phyloP scores from a whole-genome alignment of 2,113 vertebrate species.

The Reinhardtius hippoglossoides region DNA sequence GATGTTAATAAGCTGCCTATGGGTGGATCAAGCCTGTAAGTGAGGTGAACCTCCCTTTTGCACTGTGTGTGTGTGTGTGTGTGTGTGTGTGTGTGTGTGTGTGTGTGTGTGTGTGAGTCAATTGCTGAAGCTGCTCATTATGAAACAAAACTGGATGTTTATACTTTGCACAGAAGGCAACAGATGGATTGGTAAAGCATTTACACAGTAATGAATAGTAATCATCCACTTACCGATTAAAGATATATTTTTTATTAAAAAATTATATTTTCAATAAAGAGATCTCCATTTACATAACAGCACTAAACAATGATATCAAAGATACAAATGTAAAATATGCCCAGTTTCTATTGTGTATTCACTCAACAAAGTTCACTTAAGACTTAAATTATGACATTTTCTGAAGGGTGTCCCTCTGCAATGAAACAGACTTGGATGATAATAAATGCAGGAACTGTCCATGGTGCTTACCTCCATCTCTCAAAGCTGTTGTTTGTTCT shows the following conservation, averaged over 20 bases:
- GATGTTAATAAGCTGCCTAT: conserved; percentile 69
- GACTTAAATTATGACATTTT: not conserved
- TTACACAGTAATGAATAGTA: conserved; percentile 25
- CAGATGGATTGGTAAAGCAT: conserved; percentile 43
- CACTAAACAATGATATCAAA: not conserved
- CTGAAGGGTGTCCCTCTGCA: not conserved
- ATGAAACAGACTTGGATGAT: not conserved
- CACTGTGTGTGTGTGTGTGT: not conserved
- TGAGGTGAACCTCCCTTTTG: conserved; percentile 33
- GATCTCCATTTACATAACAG: not conserved
- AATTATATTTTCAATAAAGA: conserved; percentile 34
- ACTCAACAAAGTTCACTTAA: not conserved
- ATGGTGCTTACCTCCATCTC: not conserved
- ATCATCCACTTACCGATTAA: conserved; percentile 33
- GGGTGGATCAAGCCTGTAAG: conserved; percentile 44
- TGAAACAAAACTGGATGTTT: conserved; percentile 14
- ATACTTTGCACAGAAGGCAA: conserved; percentile 28
- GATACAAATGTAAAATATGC: not conserved
- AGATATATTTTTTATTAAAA: conserved; percentile 1
- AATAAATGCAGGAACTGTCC: not conserved
- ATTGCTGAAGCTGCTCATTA: conserved; percentile 16
- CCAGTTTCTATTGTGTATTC: not conserved
- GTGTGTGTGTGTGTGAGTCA: not conserved
- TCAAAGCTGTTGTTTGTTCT: not conserved
- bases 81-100: not conserved